phyloP scores from a whole-genome alignment of 92 coral and sea anemone species.

The Palythoa heliodiscus region DNA sequence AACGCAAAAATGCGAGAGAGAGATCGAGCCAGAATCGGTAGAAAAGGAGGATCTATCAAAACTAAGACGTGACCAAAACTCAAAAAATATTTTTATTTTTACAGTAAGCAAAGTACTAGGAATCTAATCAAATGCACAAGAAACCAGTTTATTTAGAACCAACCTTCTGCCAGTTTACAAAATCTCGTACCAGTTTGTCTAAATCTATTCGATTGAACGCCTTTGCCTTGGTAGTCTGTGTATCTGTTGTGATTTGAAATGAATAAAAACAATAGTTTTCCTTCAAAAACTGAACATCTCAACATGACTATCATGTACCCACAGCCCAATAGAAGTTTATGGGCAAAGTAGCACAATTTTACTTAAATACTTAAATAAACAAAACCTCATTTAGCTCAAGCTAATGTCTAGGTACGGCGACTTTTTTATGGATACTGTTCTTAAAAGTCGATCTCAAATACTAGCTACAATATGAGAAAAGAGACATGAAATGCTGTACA shows the following conservation, averaged over 20 bases:
- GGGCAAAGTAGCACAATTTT: too few relatives aligned
- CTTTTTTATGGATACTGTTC: background rate
- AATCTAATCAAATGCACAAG: background rate
- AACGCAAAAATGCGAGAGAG: too few relatives aligned
- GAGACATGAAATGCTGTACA: background rate
- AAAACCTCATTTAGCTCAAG: too few relatives aligned
- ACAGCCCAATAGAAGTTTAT: too few relatives aligned
- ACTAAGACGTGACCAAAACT: background rate
- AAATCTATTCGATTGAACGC: slow-evolving; percentile 56
- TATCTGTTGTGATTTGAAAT: slow-evolving; percentile 3
- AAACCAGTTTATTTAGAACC: slow-evolving; percentile 16
- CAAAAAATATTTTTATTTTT: background rate
- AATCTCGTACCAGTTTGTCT: slow-evolving; percentile 77
- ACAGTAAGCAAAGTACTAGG: background rate
- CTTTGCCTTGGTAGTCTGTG: background rate
- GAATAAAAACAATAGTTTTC: too few relatives aligned
- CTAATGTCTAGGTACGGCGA: too few relatives aligned
- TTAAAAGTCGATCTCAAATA: background rate
- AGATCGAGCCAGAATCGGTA: too few relatives aligned
- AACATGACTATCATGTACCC: too few relatives aligned
- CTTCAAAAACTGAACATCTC: too few relatives aligned
- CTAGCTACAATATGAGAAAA: background rate
- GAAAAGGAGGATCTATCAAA: too few relatives aligned
- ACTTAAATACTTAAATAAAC: too few relatives aligned
- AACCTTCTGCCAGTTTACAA: slow-evolving; percentile 92